These are phyloP conservation scores for Bradypodion pumilum DNA, from an alignment of 2,797 vertebrate species.

Conservation along the genomic window DNA sequence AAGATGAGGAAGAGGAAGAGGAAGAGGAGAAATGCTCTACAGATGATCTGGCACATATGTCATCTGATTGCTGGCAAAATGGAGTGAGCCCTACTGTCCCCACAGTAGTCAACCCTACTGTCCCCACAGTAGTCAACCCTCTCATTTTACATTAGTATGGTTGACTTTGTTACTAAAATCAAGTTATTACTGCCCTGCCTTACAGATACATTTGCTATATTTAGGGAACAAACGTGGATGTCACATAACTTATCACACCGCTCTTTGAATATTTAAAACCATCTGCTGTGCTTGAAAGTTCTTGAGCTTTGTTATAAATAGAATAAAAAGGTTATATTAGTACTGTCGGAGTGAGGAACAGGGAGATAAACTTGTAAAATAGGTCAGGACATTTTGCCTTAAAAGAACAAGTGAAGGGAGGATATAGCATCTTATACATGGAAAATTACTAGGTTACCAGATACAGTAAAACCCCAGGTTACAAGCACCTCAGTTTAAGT, in stretches of 20 bases:
- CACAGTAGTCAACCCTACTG: too few species aligned
- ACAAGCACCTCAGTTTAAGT: too few species aligned
- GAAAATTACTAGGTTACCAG: background rate
- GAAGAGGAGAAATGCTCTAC: too few species aligned
- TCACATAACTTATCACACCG: background rate
- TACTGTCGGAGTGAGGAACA: background rate
- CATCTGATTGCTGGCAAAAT: too few species aligned
- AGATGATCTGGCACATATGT: too few species aligned
- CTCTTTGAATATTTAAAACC: background rate
- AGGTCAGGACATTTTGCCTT: background rate
- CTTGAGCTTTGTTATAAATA: background rate
- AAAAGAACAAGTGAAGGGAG: background rate
- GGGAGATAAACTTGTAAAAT: background rate
- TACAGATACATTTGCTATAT: background rate
- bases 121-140: too few species aligned
- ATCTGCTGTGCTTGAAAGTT: background rate
- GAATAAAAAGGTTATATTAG: background rate
- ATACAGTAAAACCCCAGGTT: too few species aligned
- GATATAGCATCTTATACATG: background rate
- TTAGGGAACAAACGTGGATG: background rate
- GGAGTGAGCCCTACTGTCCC: too few species aligned
- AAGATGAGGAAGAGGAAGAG: too few species aligned
- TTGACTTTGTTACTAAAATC: background rate
- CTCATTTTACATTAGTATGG: background rate
- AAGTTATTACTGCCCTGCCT: background rate